Conservation (phyloP, 2,797 vertebrate genomes). For the Channallabes apus region DNA sequence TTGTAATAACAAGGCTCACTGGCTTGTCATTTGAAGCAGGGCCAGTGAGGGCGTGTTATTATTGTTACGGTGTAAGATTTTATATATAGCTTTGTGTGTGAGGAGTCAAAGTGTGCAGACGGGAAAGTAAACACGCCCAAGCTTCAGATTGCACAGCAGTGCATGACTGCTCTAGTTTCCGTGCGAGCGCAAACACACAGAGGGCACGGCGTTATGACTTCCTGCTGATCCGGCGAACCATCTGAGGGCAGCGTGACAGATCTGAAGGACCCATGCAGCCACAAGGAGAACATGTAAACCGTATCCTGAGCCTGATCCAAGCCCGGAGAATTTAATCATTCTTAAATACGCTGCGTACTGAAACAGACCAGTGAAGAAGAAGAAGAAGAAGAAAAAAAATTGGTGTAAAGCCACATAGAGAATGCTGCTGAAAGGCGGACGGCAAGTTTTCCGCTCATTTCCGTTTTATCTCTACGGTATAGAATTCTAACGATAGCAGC, state of each 20-base stretch:
- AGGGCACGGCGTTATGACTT: not conserved
- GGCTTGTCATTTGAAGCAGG: not conserved
- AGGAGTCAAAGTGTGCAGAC: not conserved
- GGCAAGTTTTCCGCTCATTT: not conserved
- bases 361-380: not conserved
- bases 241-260: conserved; percentile 21
- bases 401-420: not conserved
- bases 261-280: not conserved
- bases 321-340: not conserved
- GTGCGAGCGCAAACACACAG: not conserved
- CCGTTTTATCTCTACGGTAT: too few species aligned
- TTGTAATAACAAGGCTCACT: not conserved
- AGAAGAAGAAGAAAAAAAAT: not conserved
- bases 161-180: not conserved
- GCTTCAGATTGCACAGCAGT: not conserved
- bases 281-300: not conserved
- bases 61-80: not conserved
- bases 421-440: not conserved
- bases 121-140: not conserved
- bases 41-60: too few species aligned
- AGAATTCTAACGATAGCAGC: not conserved
- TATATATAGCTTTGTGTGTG: not conserved
- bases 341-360: not conserved
- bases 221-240: conserved; percentile 25
- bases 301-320: not conserved